Conservation (phyloP, 1,140 invertebrate genomes). For the Drosophila eugracilis region DNA sequence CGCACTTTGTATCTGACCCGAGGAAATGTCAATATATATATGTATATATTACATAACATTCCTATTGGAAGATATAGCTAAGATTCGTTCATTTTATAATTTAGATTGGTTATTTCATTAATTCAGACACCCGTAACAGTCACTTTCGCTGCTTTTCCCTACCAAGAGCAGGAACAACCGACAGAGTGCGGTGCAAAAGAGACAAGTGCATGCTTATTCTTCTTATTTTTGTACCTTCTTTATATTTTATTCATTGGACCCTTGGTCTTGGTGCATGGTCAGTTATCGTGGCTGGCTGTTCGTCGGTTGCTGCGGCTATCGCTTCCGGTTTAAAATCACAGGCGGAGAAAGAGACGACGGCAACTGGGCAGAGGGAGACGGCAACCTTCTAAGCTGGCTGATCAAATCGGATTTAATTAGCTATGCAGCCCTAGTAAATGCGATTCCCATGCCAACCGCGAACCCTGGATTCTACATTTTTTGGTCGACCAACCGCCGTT, state of each 20-base stretch:
- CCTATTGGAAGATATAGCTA: no score
- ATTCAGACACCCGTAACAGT: neutral
- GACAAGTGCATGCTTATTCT: neutral
- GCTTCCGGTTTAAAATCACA: conserved; percentile 31
- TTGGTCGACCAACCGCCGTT: conserved; percentile 73
- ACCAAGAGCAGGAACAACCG: conserved; percentile 24
- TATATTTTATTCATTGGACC: conserved; percentile 37
- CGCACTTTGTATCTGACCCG: neutral
- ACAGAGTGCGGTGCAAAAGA: neutral
- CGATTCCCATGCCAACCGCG: conserved; percentile 67
- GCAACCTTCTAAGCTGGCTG: conserved; percentile 8
- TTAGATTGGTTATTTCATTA: no score
- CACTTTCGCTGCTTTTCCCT: conserved; percentile 38
- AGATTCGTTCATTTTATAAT: neutral
- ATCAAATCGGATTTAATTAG: conserved; percentile 13
- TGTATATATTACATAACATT: no score
- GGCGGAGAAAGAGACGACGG: neutral
- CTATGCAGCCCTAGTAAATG: conserved; percentile 44
- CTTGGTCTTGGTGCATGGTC: conserved; percentile 43
- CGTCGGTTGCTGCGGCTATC: conserved; percentile 31
- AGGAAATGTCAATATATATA: no score
- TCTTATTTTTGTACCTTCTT: neutral
- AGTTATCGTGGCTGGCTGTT: conserved; percentile 40
- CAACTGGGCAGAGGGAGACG: neutral
- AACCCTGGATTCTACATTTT: conserved; percentile 16